A percentile compares a stretch with the other conserved stretches of the same genome.
phyloP scores from a whole-genome alignment of 2,797 vertebrate species.

The Anas georgica region DNA sequence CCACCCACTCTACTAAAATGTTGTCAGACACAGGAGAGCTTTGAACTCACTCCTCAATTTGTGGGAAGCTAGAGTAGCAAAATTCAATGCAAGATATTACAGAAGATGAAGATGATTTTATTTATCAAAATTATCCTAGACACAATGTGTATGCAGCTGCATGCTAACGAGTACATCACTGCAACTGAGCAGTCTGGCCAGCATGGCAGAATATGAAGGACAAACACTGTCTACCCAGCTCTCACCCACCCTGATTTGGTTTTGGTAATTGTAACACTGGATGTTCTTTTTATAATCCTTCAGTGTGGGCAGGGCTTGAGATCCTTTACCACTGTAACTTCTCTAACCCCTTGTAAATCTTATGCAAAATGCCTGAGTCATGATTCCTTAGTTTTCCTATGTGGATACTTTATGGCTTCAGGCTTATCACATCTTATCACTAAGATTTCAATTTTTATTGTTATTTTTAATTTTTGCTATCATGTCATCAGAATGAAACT shows the following conservation, averaged over 20 bases:
- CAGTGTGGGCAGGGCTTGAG: not conserved
- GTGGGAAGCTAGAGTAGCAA: not conserved
- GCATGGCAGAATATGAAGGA: rapidly evolving
- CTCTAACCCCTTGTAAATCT: not conserved
- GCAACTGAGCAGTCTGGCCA: not conserved
- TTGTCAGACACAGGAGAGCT: not conserved
- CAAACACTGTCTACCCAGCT: not conserved
- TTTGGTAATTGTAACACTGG: not conserved
- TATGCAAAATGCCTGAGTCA: rapidly evolving
- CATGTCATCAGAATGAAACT: not conserved
- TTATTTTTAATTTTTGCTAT: not conserved
- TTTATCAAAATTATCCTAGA: not conserved
- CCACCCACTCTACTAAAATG: not conserved
- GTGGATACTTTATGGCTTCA: not conserved
- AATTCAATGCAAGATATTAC: not conserved
- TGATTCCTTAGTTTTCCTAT: not conserved
- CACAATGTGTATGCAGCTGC: not conserved
- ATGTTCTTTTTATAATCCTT: not conserved
- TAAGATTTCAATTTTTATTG: not conserved
- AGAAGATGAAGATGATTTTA: not conserved
- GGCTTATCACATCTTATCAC: not conserved
- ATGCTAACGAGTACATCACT: not conserved
- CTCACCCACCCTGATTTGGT: not conserved
- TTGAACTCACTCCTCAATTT: not conserved
- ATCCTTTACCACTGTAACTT: not conserved